Evolutionary conservation across 2,797 vertebrate species (phyloP), one percentile per base, ranked within the genome.

Genomic region (Ctenochaetus hawaiiensis): DNA sequence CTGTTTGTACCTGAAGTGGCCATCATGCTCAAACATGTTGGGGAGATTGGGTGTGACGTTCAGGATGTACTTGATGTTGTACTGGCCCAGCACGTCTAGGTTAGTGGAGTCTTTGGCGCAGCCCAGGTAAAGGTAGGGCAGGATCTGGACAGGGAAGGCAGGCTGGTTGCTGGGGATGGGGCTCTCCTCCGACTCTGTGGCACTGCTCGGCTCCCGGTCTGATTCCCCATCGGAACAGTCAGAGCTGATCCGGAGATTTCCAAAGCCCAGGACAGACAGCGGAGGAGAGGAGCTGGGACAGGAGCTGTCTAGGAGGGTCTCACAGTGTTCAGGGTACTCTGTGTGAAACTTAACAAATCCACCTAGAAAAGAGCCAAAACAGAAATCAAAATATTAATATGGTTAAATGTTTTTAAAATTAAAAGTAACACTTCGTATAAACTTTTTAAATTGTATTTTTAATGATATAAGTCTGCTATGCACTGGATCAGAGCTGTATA

Each of bases 21-120:
- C 97, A 1, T 97, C 97, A 5, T 99, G 98, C 92, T 99, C 98
- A 65, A 99, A 99, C 91, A 98, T 96, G 93, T 99, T 99, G 81
- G 98, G 98, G 67, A 99, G 95, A 81, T 99, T 99, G 76, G 98
- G 97, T 30, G 98, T 99, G 88, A 99, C 98, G 83, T 99, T 99
- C 91, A 99, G 93, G 91, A 99, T 99, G 93, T 99, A 99, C 90
- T 98, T 98, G 92, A 99, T 99, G 89, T 98, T 98, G 85, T 98
- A 97, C 87, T 97, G 97, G 91, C 97, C 97, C 81, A 99, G 94
- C 85, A 99, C 96, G 72, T 99, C 98, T 80, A 99, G 90, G 85
- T 99, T 99, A 39, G 97, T 97, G 83, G 98, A 99, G 94, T 99
- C 98, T 94, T 98, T 99, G 92, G 98, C 98, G 78, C 98, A 99